phyloP scores from a whole-genome alignment of 1,140 invertebrate species.

The Procambarus virginalis region DNA sequence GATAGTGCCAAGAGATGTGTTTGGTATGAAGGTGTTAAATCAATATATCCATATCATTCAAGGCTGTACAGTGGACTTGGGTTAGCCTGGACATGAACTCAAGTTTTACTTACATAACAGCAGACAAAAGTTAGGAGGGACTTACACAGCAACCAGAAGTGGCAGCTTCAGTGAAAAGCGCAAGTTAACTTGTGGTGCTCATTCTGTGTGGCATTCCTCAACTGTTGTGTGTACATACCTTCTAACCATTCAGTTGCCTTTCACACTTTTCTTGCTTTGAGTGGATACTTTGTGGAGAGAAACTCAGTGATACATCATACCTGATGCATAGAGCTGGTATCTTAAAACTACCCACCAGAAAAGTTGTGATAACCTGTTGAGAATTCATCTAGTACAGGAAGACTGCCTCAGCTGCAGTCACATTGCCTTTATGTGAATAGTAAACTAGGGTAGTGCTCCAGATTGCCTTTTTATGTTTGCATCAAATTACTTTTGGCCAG shows the following conservation, averaged over 20 bases:
- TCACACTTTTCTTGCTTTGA: constrained; percentile 60
- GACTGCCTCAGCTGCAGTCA: constrained; percentile 54
- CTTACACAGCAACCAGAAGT: constrained; percentile 57
- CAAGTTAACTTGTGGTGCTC: constrained; percentile 64
- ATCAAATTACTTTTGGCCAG: constrained; percentile 40
- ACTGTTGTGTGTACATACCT: constrained; percentile 65
- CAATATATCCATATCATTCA: constrained; percentile 62
- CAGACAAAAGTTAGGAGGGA: constrained; percentile 41
- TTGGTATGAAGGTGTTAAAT: constrained; percentile 37
- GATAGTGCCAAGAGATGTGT: constrained; percentile 51
- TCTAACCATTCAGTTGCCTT: constrained; percentile 64
- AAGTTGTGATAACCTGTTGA: constrained; percentile 50
- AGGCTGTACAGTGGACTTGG: constrained; percentile 48
- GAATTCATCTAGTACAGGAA: constrained; percentile 51
- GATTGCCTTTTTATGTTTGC: constrained; percentile 45
- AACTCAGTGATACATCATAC: constrained; percentile 15
- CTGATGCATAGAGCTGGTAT: constrained; percentile 18
- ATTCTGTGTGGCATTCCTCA: constrained; percentile 66
- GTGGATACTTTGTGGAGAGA: constrained; percentile 31
- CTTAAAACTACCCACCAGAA: constrained; percentile 43
- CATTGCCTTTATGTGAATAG: constrained; percentile 56
- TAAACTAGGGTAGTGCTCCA: constrained; percentile 54
- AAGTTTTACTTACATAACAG: constrained; percentile 39
- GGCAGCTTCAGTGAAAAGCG: constrained; percentile 57
- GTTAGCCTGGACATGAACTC: constrained; percentile 31